Conservation (phyloP, 1,140 invertebrate species). For the Pachypsylla venusta region DNA sequence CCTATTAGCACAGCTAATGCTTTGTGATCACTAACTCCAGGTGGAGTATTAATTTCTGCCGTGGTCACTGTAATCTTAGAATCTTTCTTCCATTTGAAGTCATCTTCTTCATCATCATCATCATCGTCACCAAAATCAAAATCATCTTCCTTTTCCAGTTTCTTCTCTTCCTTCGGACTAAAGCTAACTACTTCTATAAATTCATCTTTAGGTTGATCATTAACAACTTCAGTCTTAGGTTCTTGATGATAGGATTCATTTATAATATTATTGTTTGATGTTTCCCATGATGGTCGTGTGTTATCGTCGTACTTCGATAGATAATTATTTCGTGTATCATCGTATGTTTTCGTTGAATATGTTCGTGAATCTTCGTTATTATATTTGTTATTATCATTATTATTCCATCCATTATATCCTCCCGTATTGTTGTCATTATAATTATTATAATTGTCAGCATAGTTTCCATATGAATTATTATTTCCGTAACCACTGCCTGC, state of each 20-base stretch:
- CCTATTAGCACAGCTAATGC: background rate
- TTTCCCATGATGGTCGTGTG: background rate
- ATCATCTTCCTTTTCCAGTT: background rate
- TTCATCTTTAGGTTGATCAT: no score
- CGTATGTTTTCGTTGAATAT: background rate
- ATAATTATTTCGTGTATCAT: background rate
- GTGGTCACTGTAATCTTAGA: background rate
- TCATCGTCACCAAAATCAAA: background rate
- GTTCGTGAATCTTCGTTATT: background rate
- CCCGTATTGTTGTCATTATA: background rate
- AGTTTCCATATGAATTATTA: background rate
- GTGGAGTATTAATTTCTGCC: background rate
- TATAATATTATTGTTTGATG: background rate
- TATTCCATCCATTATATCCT: background rate
- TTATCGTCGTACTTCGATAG: background rate
- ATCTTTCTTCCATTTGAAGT: background rate
- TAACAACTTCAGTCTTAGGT: slow-evolving; percentile 2
- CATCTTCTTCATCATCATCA: background rate
- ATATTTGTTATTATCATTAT: background rate
- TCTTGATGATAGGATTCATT: background rate
- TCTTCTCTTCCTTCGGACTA: background rate
- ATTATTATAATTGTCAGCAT: background rate
- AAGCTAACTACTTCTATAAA: no score
- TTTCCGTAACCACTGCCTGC: background rate
- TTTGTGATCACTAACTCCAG: background rate